phyloP scores from a whole-genome alignment of 2,888 invertebrate genomes.

The Pyrocoelia pectoralis region DNA sequence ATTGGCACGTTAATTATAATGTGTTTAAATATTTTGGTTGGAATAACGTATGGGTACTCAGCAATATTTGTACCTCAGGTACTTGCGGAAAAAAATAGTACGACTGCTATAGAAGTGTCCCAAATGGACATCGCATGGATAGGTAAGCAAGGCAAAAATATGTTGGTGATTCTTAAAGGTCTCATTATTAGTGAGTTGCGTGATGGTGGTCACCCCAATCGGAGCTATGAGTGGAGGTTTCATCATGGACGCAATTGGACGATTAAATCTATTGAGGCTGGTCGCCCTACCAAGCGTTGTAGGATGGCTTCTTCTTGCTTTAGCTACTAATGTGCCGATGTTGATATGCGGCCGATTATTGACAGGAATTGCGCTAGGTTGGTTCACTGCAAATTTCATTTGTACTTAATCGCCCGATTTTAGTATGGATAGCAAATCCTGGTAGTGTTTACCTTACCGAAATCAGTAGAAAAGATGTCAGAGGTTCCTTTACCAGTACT shows the following conservation, averaged over 20 bases:
- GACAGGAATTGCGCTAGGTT: conserved; percentile 63
- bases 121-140: conserved; percentile 63
- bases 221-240: conserved; percentile 64
- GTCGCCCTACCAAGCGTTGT: conserved; percentile 62
- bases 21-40: conserved; percentile 47
- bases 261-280: conserved; percentile 64
- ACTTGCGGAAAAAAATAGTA: conserved; percentile 43
- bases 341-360: conserved; percentile 62
- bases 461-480: conserved; percentile 64
- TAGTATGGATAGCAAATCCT: conserved; percentile 65
- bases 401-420: too few relatives aligned
- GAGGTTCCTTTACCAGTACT: conserved; percentile 65
- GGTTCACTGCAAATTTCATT: not conserved
- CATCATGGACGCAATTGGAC: conserved; percentile 64
- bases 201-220: conserved; percentile 56
- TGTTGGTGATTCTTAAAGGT: not conserved
- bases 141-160: conserved; percentile 56
- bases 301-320: conserved; percentile 65
- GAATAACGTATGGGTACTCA: conserved; percentile 65
- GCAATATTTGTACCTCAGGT: conserved; percentile 66
- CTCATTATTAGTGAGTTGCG: conserved; percentile 60
- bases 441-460: conserved; percentile 69
- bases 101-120: conserved; percentile 46
- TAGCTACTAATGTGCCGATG: conserved; percentile 60
- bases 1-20: not conserved